Conservation (phyloP, 2,888 invertebrate genomes). For the Branchinecta sandiegonensis region DNA sequence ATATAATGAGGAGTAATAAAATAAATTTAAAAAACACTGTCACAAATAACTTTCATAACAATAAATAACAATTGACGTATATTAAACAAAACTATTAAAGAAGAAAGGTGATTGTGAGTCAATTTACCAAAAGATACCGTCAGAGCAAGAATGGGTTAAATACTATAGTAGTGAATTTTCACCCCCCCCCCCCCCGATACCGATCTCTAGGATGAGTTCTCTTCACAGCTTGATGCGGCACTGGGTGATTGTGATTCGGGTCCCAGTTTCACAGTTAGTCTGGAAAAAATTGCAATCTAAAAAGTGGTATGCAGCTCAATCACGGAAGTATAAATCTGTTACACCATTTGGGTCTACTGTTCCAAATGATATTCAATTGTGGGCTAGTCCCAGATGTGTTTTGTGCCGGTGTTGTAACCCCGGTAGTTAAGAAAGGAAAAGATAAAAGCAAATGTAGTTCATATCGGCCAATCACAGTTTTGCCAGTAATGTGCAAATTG, state of each 20-base stretch:
- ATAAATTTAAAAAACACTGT: too few relatives aligned
- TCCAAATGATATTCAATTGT: not conserved
- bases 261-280: not conserved
- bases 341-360: not conserved
- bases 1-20: too few relatives aligned
- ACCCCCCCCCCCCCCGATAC: slow-evolving; percentile 11
- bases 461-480: not conserved
- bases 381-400: not conserved
- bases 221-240: not conserved
- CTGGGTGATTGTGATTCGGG: not conserved
- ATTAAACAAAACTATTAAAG: too few relatives aligned
- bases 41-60: too few relatives aligned
- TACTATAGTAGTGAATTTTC: slow-evolving; percentile 11
- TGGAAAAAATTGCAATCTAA: not conserved
- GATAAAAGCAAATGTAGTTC: too few relatives aligned
- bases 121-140: not conserved
- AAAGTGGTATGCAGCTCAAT: not conserved
- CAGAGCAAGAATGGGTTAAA: not conserved
- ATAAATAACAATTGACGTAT: too few relatives aligned
- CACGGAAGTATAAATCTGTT: not conserved
- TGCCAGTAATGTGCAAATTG: not conserved
- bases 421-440: too few relatives aligned
- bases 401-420: too few relatives aligned
- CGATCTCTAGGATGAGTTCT: too few relatives aligned
- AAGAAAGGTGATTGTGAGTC: slow-evolving; percentile 5